Percentiles rank a stretch among this genome's conserved stretches.
These are phyloP conservation scores for Oithona nana DNA, from an alignment of 2,888 invertebrate genomes.

Conservation along the genomic window DNA sequence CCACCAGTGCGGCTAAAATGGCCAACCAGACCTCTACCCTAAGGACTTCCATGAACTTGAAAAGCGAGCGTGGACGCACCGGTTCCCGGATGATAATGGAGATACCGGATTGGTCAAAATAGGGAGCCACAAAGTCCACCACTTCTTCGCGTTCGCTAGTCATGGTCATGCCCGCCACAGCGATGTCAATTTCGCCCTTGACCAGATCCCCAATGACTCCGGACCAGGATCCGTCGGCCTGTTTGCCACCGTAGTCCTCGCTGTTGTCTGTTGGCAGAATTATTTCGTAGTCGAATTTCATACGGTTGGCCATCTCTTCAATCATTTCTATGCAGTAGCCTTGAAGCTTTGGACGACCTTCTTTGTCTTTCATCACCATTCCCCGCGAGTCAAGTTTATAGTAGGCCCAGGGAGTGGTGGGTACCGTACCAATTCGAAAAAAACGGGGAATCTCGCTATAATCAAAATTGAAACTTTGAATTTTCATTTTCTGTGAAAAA, in stretches of 20 bases:
- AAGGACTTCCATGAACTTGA: slow-evolving; percentile 82
- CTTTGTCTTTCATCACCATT: neutral
- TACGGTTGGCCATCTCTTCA: slow-evolving; percentile 42
- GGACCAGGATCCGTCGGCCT: slow-evolving; percentile 50
- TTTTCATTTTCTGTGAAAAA: too few species aligned
- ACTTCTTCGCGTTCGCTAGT: slow-evolving; percentile 75
- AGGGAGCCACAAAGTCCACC: slow-evolving; percentile 73
- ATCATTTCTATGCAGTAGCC: slow-evolving; percentile 33
- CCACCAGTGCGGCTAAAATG: slow-evolving; percentile 57
- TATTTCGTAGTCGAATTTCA: slow-evolving; percentile 63
- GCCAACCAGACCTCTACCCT: slow-evolving; percentile 71
- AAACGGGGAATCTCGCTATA: slow-evolving; percentile 21
- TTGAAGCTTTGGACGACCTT: neutral
- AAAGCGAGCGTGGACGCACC: slow-evolving; percentile 55
- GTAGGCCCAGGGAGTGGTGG: slow-evolving; percentile 1
- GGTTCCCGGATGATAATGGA: slow-evolving; percentile 70
- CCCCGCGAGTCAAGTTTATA: neutral
- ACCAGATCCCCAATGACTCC: slow-evolving; percentile 66
- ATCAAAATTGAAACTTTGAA: too few species aligned
- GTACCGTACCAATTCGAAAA: slow-evolving; percentile 20
- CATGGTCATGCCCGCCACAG: slow-evolving; percentile 64
- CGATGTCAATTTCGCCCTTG: slow-evolving; percentile 60
- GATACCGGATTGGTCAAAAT: slow-evolving; percentile 78
- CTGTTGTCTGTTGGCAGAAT: slow-evolving; percentile 44
- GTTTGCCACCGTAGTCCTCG: neutral